phyloP scores from a whole-genome alignment of 35 echinoderm and acorn worm species.

The Apostichopus californicus region DNA sequence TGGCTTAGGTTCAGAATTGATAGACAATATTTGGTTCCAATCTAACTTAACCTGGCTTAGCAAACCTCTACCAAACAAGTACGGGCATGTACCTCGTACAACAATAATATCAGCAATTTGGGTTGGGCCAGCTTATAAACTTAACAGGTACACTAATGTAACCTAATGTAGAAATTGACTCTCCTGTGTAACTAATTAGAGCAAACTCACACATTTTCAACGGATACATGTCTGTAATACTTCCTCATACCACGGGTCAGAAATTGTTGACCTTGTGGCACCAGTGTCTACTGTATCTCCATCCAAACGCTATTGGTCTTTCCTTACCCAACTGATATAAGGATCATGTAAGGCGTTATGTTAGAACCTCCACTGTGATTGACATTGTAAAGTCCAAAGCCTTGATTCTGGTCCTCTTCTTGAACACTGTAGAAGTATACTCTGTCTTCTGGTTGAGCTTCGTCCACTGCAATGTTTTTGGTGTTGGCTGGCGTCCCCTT shows the following conservation, averaged over 20 bases:
- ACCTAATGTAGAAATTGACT: too few relatives aligned
- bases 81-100: too few relatives aligned
- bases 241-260: too few relatives aligned
- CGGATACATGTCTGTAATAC: too few relatives aligned
- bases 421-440: background rate
- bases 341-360: background rate
- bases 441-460: background rate
- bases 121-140: background rate
- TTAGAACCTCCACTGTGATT: background rate
- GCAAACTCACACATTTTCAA: too few relatives aligned
- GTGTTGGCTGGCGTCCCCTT: background rate
- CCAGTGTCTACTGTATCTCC: background rate
- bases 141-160: slow-evolving; percentile 26
- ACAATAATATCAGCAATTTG: background rate
- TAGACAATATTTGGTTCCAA: slow-evolving; percentile 35
- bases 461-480: background rate
- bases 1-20: background rate
- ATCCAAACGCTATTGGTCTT: slow-evolving; percentile 3
- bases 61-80: slow-evolving; percentile 18
- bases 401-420: too few relatives aligned
- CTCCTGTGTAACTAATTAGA: too few relatives aligned
- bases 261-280: background rate
- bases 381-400: too few relatives aligned
- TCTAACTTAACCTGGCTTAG: slow-evolving; percentile 25
- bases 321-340: background rate